Base-by-base conservation (phyloP, 2,797 vertebrate species). In the Pipistrellus nathusii region DNA sequence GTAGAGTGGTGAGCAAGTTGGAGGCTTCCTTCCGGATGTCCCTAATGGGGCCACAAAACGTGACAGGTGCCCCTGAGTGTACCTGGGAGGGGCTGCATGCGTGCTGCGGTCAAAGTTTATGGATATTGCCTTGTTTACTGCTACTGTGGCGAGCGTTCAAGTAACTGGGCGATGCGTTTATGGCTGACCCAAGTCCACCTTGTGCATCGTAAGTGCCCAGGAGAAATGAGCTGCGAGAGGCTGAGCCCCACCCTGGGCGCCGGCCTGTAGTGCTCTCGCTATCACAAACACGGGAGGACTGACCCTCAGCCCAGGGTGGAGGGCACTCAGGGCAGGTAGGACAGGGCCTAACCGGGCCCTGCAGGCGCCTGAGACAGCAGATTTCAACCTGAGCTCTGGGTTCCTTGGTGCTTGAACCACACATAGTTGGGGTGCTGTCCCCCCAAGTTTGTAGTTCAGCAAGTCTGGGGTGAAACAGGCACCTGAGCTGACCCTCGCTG, bases 181-280 rank as follows among this genome's bases (percentile, higher is more conserved):
- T 53, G 68, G 59, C 6, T 1, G 82, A 3, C 21, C 77, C 59
- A 88, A 78, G 93, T 92, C 88, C 94, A 80, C 2, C 0, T 18
- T 27, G 38, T 4, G 0, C 3, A 23, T 71, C 6, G 4, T 53
- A 48, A 73, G 18, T 5, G 9, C 38, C 3, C 14, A 41, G 27
- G 35, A 25, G 25, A 3, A 32, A 3, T 20, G 15, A 51, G 8
- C 18, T 4, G 48, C 20, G 41, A 12, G 12, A 73, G 23, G 1
- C 5, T 8, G 30, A 32, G 55, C 44, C 75, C 75, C 27, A 6
- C 75, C 41, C 10, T 0, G 3, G 25, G 3, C 4, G 35, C 64
- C 0, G 0, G 71, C 87, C 80, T 5, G 8, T 0, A 0, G 57
- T 0, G 64, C 46, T 41, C 30, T 27, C 5, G 0, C n/a, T 18